phyloP scores from a whole-genome alignment of 2,113 vertebrate species.

The Lethenteron reissneri region DNA sequence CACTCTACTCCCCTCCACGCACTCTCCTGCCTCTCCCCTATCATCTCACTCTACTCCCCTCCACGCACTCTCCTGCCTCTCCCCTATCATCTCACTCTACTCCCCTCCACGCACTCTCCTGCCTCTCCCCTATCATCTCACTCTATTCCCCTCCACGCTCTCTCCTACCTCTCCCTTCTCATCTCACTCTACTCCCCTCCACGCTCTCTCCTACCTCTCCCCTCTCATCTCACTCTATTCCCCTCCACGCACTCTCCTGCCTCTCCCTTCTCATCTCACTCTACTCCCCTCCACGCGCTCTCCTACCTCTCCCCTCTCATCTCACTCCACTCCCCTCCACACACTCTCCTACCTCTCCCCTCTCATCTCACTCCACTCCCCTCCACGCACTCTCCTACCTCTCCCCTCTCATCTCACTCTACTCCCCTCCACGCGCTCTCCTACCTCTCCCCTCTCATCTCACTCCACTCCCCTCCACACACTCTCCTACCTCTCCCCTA shows the following conservation, averaged over 20 bases:
- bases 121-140: too few species aligned
- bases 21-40: too few species aligned
- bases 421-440: too few species aligned
- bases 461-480: too few species aligned
- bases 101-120: too few species aligned
- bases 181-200: neutral
- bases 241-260: neutral
- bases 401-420: constrained; percentile 9
- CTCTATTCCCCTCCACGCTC: neutral
- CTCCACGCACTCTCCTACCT: constrained; percentile 32
- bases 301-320: neutral
- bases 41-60: too few species aligned
- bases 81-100: too few species aligned
- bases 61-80: too few species aligned
- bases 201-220: neutral
- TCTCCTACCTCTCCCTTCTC: neutral
- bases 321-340: neutral
- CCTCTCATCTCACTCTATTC: too few species aligned
- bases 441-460: too few species aligned
- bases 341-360: neutral
- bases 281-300: neutral
- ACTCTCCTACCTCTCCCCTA: too few species aligned
- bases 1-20: too few species aligned
- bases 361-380: constrained; percentile 11
- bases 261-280: neutral